phyloP scores from a whole-genome alignment of 1,140 invertebrate species.

The Drosophila ambigua region DNA sequence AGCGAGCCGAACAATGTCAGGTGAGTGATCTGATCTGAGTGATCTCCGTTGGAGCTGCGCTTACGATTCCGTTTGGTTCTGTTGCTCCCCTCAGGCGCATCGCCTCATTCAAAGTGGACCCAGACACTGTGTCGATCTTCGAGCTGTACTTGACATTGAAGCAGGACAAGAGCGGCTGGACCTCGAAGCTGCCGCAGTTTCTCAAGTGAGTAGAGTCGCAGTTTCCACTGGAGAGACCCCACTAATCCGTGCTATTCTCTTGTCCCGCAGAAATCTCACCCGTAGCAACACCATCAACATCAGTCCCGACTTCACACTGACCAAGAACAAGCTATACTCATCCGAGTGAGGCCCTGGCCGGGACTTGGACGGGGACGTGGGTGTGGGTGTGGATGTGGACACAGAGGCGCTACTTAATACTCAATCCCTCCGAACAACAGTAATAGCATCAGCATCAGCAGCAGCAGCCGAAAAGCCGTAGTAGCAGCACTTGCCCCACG shows the following conservation, averaged over 20 bases:
- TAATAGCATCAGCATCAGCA: constrained; percentile 35
- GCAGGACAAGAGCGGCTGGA: constrained; percentile 92
- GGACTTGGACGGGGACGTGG: constrained; percentile 39
- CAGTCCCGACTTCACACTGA: constrained; percentile 91
- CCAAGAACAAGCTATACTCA: constrained; percentile 93
- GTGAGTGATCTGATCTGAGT: constrained; percentile 78
- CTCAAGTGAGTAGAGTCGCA: constrained; percentile 88
- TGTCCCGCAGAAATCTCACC: constrained; percentile 89
- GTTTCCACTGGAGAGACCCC: too few relatives aligned
- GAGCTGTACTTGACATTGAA: constrained; percentile 93
- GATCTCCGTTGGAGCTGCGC: too few relatives aligned
- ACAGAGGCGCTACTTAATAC: constrained; percentile 48
- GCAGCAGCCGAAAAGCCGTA: constrained; percentile 20
- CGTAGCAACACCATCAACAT: constrained; percentile 93
- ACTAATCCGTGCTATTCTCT: too few relatives aligned
- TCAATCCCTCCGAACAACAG: constrained; percentile 75
- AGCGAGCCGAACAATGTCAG: constrained; percentile 86
- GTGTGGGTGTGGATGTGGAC: constrained; percentile 24
- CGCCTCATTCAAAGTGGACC: constrained; percentile 91
- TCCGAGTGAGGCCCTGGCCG: constrained; percentile 68
- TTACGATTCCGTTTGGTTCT: not conserved
- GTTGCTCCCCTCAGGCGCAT: constrained; percentile 71
- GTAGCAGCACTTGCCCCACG: constrained; percentile 26
- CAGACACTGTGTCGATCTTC: constrained; percentile 92
- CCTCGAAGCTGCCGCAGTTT: constrained; percentile 92